phyloP scores from a whole-genome alignment of 2,797 vertebrate species.

The Cygnus olor region DNA sequence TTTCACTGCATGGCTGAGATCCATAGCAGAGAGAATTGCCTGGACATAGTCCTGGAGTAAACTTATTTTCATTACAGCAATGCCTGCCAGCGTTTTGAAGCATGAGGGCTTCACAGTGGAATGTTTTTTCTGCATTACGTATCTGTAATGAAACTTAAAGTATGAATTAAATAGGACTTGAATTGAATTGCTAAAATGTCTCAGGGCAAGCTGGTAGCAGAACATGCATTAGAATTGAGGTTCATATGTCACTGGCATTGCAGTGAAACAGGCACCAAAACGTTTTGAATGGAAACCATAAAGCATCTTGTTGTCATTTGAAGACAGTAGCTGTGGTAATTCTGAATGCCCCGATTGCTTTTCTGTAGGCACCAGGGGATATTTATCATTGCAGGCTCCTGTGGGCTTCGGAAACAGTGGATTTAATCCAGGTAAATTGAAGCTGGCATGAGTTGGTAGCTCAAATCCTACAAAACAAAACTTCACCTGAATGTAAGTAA shows the following conservation, averaged over 20 bases:
- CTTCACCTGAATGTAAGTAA: not conserved
- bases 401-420: not conserved
- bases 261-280: not conserved
- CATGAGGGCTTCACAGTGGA: not conserved
- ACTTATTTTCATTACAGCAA: not conserved
- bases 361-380: not conserved
- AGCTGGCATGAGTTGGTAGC: not conserved
- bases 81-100: not conserved
- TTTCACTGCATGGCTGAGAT: not conserved
- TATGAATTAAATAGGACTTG: not conserved
- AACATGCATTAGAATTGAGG: not conserved
- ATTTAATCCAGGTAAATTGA: not conserved
- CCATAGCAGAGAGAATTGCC: not conserved
- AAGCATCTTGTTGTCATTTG: not conserved
- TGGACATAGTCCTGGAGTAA: not conserved
- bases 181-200: not conserved
- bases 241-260: not conserved
- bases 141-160: not conserved
- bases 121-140: not conserved
- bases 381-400: not conserved
- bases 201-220: not conserved
- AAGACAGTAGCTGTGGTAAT: not conserved
- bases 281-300: not conserved
- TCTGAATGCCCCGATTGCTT: not conserved
- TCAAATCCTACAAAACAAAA: not conserved